Conservation (phyloP, 2,797 vertebrate genomes). For the Erithacus rubecula region DNA sequence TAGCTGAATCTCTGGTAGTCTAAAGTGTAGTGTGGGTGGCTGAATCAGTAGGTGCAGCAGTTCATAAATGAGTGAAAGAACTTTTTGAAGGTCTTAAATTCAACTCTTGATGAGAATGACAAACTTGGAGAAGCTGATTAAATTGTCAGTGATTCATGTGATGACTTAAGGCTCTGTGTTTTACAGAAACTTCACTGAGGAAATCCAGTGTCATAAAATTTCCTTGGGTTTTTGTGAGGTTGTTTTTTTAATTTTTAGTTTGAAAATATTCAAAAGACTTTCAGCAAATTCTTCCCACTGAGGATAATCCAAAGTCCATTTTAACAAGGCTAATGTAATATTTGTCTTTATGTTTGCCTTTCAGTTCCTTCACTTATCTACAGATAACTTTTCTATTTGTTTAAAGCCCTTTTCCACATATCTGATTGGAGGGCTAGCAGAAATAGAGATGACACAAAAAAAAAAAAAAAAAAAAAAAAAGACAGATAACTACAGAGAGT, state of each 20-base stretch:
- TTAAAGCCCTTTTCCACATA: background rate
- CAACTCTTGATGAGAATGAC: conserved; percentile 58
- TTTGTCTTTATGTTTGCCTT: background rate
- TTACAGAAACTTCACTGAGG: conserved; percentile 47
- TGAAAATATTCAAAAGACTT: background rate
- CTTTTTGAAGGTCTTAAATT: conserved; percentile 59
- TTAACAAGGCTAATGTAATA: background rate
- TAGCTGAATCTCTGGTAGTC: conserved; percentile 5
- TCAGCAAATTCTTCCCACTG: background rate
- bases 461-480: background rate
- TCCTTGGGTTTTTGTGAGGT: background rate
- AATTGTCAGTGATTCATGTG: conserved; percentile 70
- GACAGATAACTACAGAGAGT: background rate
- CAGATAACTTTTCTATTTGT: background rate
- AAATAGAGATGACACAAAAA: background rate
- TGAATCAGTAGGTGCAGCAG: conserved; percentile 40
- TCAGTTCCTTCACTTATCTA: background rate
- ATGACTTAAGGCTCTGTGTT: conserved; percentile 47
- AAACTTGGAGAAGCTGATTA: conserved; percentile 68
- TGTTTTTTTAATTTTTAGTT: background rate
- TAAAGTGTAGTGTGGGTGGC: conserved; percentile 33
- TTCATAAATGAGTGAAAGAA: conserved; percentile 15
- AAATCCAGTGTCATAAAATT: conserved; percentile 19
- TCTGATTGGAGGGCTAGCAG: background rate
- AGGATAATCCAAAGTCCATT: background rate